A percentile compares a stretch with the other conserved stretches of the same genome.
Conservation (phyloP, 2,113 vertebrate genomes). For the Pterophyllum scalare region DNA sequence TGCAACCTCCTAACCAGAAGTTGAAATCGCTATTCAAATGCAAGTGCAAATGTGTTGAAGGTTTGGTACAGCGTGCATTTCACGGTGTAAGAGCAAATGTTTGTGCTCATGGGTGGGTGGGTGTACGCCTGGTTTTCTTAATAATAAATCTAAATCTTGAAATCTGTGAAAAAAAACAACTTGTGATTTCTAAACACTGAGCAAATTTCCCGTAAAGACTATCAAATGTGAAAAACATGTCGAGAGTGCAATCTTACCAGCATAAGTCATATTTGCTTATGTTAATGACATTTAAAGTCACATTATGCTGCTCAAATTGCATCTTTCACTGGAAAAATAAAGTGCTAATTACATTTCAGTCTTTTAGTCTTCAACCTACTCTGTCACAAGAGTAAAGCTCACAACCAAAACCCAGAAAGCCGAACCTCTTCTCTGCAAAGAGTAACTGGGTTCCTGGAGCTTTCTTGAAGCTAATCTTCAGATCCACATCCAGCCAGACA, state of each 20-base stretch:
- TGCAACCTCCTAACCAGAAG: neutral
- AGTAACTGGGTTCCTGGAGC: constrained; percentile 26
- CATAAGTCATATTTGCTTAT: neutral
- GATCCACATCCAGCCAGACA: constrained; percentile 59
- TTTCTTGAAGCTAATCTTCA: constrained; percentile 55
- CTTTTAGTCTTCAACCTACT: neutral
- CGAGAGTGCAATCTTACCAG: neutral
- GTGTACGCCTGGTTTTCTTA: neutral
- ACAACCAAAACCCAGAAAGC: neutral
- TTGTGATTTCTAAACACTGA: neutral
- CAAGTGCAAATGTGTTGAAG: neutral
- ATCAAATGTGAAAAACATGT: neutral
- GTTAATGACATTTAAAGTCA: neutral
- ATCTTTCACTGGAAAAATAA: neutral
- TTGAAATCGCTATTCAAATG: neutral
- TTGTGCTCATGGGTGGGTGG: neutral
- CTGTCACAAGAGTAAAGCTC: neutral
- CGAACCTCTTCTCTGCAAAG: neutral
- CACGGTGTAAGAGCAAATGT: neutral
- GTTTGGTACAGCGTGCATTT: neutral
- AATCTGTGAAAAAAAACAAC: neutral
- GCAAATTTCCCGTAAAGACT: neutral
- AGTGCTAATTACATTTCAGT: neutral
- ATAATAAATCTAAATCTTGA: neutral
- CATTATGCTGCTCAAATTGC: neutral